Percentiles rank a stretch among this genome's conserved stretches.
phyloP scores from a whole-genome alignment of 2,113 vertebrate genomes.

The Numenius arquata region DNA sequence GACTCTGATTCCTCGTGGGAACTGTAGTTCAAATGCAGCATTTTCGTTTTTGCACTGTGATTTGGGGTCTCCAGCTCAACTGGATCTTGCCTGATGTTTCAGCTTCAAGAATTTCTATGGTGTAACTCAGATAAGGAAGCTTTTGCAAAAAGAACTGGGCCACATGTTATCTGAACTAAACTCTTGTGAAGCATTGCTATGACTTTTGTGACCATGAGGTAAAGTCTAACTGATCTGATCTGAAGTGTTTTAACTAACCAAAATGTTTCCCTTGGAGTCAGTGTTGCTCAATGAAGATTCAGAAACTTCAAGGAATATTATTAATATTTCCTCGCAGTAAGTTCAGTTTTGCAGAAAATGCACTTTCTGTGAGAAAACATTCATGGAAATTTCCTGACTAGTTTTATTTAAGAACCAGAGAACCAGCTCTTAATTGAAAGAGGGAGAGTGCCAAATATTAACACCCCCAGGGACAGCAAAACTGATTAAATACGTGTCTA shows the following conservation, averaged over 20 bases:
- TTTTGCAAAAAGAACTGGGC: neutral
- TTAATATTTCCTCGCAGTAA: neutral
- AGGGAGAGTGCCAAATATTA: constrained; percentile 50
- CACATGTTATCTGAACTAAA: neutral
- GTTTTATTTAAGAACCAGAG: constrained; percentile 38
- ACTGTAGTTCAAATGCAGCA: neutral
- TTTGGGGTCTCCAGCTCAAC: neutral
- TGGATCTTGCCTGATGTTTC: neutral
- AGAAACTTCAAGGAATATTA: neutral
- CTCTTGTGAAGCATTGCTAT: neutral
- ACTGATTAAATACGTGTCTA: constrained; percentile 59
- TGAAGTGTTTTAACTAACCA: neutral
- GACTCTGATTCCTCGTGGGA: neutral
- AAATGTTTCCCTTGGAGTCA: neutral
- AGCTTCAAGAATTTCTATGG: neutral
- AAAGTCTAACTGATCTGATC: neutral
- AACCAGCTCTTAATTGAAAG: constrained; percentile 43
- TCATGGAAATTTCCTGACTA: constrained; percentile 39
- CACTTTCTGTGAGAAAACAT: neutral
- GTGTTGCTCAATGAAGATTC: neutral
- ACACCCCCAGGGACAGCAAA: constrained; percentile 45
- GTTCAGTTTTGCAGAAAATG: constrained; percentile 28
- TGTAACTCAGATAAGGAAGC: neutral
- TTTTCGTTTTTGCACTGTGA: neutral
- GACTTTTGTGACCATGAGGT: neutral